phyloP scores from a whole-genome alignment of 2,113 vertebrate species.

The Ibidorhyncha struthersii region DNA sequence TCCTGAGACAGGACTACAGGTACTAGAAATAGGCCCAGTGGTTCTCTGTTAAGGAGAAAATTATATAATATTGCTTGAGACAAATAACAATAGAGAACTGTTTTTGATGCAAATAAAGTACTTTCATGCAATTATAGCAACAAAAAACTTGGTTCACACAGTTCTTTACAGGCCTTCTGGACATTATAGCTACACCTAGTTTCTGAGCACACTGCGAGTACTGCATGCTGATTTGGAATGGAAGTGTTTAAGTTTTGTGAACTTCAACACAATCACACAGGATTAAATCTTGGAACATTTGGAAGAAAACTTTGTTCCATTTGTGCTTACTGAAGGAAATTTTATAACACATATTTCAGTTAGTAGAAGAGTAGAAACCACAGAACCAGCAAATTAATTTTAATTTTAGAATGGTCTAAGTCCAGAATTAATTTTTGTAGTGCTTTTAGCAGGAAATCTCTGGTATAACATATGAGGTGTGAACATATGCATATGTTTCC shows the following conservation, averaged over 20 bases:
- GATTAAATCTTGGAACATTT: not conserved
- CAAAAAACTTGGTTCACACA: not conserved
- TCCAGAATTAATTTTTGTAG: not conserved
- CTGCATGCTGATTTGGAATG: not conserved
- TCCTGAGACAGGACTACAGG: not conserved
- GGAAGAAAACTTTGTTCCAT: not conserved
- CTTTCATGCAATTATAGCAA: not conserved
- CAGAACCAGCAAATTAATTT: not conserved
- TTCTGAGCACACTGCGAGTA: not conserved
- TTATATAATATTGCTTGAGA: not conserved
- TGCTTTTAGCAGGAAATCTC: not conserved
- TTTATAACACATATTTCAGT: not conserved
- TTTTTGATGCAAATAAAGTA: not conserved
- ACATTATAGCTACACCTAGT: not conserved
- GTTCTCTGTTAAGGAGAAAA: not conserved
- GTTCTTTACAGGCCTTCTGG: not conserved
- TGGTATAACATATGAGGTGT: accelerated
- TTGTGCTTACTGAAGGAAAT: not conserved
- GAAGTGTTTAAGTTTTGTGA: not conserved
- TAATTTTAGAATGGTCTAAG: not conserved
- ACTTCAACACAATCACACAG: not conserved
- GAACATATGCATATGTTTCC: not conserved
- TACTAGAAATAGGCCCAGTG: not conserved
- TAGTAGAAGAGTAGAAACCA: not conserved
- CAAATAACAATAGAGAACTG: not conserved